Evolutionary conservation across 2,888 invertebrate species (phyloP).

Genomic region (Mythimna pallens): DNA sequence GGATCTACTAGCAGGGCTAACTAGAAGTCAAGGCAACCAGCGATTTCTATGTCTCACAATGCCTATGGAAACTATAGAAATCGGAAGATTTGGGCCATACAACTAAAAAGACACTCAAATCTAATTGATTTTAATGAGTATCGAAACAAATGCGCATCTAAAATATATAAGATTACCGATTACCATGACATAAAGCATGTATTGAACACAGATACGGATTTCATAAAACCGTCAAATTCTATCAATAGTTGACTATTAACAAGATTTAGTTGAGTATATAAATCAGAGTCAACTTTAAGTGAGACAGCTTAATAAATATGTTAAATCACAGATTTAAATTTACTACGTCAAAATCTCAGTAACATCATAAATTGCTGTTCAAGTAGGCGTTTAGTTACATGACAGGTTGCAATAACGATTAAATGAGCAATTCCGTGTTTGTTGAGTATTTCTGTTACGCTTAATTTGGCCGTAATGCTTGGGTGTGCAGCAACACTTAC

Average conservation of each 20-base stretch:
- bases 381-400: conserved; percentile 50
- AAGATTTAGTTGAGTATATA: conserved; percentile 36
- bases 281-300: conserved; percentile 38
- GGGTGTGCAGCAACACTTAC: not conserved
- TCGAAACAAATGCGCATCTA: not conserved
- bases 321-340: conserved; percentile 46
- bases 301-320: conserved; percentile 36
- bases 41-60: not conserved
- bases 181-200: not conserved
- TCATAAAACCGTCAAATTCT: conserved; percentile 27
- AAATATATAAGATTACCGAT: conserved; percentile 4
- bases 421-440: conserved; percentile 24
- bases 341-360: conserved; percentile 38
- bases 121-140: not conserved
- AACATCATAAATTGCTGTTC: conserved; percentile 46
- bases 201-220: conserved; percentile 9
- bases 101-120: not conserved
- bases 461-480: conserved; percentile 1
- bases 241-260: conserved; percentile 20
- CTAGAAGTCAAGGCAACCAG: not conserved
- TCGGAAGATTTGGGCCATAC: not conserved
- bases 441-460: conserved; percentile 9
- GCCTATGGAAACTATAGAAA: not conserved
- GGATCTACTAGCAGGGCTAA: not conserved
- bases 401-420: conserved; percentile 42